Conservation (phyloP, 1,140 invertebrate species). For the Danaus plexippus region DNA sequence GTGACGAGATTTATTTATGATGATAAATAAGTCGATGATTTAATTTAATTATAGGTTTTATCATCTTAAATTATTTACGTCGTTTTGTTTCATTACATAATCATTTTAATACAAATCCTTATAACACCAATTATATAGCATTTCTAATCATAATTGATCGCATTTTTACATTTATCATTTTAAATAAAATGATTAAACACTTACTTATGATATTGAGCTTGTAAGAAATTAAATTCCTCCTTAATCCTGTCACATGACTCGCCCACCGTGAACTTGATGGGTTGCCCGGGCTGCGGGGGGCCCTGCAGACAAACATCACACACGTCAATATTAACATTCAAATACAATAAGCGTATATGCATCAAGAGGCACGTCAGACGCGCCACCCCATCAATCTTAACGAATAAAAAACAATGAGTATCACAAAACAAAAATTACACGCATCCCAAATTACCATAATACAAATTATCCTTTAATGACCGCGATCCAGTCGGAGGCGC, state of each 20-base stretch:
- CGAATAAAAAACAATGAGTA: slow-evolving; percentile 57
- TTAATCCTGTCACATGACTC: slow-evolving; percentile 97
- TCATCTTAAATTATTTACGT: too few relatives aligned
- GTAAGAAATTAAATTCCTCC: slow-evolving; percentile 98
- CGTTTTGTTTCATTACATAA: too few relatives aligned
- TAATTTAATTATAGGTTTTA: too few relatives aligned
- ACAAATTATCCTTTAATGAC: slow-evolving; percentile 72
- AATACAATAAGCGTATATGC: not conserved
- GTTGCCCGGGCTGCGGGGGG: slow-evolving; percentile 87
- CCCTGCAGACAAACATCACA: slow-evolving; percentile 72
- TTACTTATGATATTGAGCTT: slow-evolving; percentile 99
- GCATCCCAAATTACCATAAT: slow-evolving; percentile 70
- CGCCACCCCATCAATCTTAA: slow-evolving; percentile 50
- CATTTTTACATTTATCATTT: too few relatives aligned
- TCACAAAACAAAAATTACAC: slow-evolving; percentile 70
- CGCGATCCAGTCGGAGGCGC: slow-evolving; percentile 68
- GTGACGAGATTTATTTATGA: too few relatives aligned
- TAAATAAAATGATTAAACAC: slow-evolving; percentile 53
- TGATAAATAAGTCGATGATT: too few relatives aligned
- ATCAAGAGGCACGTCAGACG: not conserved
- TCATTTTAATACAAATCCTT: too few relatives aligned
- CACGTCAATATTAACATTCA: not conserved
- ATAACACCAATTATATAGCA: too few relatives aligned
- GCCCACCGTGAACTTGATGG: slow-evolving; percentile 92
- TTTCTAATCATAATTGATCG: too few relatives aligned